Evolutionary conservation across 2,888 invertebrate species (phyloP), one percentile per base, ranked within the genome.

Genomic region (Antheraea yamamai): DNA sequence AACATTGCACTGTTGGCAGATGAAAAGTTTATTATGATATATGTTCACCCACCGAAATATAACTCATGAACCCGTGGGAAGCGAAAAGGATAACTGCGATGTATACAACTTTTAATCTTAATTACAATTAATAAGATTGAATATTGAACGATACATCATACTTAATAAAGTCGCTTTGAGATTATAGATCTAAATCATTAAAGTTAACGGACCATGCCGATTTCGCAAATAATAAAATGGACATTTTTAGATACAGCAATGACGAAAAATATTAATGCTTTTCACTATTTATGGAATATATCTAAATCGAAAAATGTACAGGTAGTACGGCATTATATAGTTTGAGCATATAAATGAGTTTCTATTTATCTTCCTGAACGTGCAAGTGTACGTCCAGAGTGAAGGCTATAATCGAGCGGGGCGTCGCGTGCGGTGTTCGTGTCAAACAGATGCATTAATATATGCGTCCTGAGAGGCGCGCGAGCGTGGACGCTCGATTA

Each of bases 21-120:
- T 76, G 76, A 61, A 79, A 79, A 77, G 73, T 76, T 80, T 75
- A 81, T 78, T 79, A 76, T 78, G 79, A 81, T 80, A 77, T 77
- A 82, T 79, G 68, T 77, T 76, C 76, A 72, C 79, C 77, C 77
- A 80, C 76, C 76, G 73, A 79, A 81, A 77, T 73, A 75, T 58
- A 76, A 77, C 79, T 78, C 78, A 75, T 18, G 47, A 64, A 73
- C 26, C 39, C 52, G 52, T 71, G 61, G 61, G 39, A 26, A 73
- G 74, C 26, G 74, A 72, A 72, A 73, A 74, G 20, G 26, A 73
- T 39, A 55, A 39, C n/a, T 26, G 35, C 10, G 52, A 26, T 55
- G 39, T 20, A 30, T 23, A 71, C 64, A 52, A 72, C 71, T 64
- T 66, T 66, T 23, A 72, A 52, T 64, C 55, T 72, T 71, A 74